Conservation (phyloP, 2,113 vertebrate genomes). For the Smithornis capensis region DNA sequence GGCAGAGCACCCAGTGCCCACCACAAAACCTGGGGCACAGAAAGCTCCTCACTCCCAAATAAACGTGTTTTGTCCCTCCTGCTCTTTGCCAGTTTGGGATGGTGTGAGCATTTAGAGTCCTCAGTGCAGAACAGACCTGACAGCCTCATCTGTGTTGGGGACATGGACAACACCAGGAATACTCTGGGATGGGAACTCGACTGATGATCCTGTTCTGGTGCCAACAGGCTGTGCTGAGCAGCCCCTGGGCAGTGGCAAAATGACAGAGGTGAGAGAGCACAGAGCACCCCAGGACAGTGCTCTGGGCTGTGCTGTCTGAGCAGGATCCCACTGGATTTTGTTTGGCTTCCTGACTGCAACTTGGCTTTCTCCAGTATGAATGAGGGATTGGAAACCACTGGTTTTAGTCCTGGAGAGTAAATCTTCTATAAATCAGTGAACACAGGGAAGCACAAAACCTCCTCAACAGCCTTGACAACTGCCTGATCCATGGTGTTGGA, state of each 20-base stretch:
- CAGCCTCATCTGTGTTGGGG: neutral
- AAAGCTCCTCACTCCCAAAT: neutral
- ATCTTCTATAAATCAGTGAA: neutral
- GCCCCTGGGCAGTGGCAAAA: neutral
- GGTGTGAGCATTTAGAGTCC: neutral
- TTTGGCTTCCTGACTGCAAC: neutral
- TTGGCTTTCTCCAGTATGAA: neutral
- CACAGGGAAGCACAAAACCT: neutral
- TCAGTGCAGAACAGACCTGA: accelerated
- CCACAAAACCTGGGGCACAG: neutral
- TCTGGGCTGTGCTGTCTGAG: neutral
- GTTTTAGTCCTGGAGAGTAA: neutral
- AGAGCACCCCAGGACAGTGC: neutral
- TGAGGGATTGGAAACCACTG: neutral
- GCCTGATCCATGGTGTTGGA: neutral
- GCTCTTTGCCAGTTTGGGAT: neutral
- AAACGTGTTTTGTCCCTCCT: neutral
- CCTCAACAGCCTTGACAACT: neutral
- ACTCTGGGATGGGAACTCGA: neutral
- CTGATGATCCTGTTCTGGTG: neutral
- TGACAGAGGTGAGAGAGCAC: neutral
- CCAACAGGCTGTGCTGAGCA: neutral
- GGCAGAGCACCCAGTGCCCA: neutral
- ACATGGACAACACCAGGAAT: neutral
- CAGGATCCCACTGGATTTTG: neutral